Percentiles rank a stretch among this genome's conserved stretches.
These are phyloP conservation scores for Heliangelus exortis DNA, from an alignment of 2,797 vertebrate species.

Conservation along the genomic window DNA sequence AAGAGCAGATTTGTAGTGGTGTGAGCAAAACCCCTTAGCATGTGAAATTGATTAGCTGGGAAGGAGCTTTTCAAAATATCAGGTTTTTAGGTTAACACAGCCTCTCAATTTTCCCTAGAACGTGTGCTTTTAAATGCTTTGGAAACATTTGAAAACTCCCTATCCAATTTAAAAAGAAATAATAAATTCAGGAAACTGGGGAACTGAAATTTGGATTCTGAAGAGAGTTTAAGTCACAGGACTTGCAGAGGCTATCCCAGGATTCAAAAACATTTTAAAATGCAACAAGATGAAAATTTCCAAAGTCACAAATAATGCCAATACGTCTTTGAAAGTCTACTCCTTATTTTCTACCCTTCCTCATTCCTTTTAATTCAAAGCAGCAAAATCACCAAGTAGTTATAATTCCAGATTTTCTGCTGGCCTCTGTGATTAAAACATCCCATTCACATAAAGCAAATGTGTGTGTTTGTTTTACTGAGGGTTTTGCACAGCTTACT, in stretches of 20 bases:
- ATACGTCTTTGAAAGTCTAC: neutral
- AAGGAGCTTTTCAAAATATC: conserved; percentile 12
- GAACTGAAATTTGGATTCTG: neutral
- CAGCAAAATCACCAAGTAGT: neutral
- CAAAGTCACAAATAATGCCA: neutral
- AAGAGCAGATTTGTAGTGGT: neutral
- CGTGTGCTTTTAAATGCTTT: neutral
- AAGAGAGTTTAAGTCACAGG: neutral
- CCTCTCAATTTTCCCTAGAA: neutral
- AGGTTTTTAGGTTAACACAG: neutral
- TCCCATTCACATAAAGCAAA: fast-evolving
- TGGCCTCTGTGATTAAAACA: neutral
- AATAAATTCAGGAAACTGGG: neutral
- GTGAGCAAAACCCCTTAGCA: neutral
- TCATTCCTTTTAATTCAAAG: neutral
- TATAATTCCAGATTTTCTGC: neutral
- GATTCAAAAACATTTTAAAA: neutral
- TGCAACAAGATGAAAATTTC: neutral
- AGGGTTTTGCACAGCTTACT: neutral
- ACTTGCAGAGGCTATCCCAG: neutral
- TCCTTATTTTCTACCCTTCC: neutral
- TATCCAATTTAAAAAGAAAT: neutral
- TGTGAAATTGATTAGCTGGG: neutral
- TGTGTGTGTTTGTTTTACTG: neutral
- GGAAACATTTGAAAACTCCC: neutral